These are phyloP conservation scores for Lutjanus campechanus DNA, from an alignment of 2,797 vertebrate species.

Conservation along the genomic window DNA sequence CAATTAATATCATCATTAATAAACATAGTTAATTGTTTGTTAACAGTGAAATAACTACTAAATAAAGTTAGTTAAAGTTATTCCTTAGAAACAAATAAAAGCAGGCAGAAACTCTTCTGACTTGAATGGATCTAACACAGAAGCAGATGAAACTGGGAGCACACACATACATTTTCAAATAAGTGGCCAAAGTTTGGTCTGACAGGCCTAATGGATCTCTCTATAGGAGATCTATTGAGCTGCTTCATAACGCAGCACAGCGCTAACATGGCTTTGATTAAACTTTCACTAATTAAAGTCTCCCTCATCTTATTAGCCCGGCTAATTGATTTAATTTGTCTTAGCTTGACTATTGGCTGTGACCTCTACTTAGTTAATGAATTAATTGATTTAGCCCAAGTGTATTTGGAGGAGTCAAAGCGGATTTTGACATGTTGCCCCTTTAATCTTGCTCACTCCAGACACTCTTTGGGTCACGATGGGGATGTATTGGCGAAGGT, in stretches of 20 bases:
- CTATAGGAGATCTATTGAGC: conserved; percentile 72
- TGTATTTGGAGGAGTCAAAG: conserved; percentile 79
- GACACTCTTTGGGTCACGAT: conserved; percentile 53
- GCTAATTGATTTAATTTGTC: conserved; percentile 97
- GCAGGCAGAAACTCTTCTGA: background rate
- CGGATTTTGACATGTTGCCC: conserved; percentile 82
- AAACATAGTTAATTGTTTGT: too few relatives aligned
- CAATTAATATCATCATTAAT: too few relatives aligned
- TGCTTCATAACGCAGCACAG: conserved; percentile 80
- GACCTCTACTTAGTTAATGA: conserved; percentile 89
- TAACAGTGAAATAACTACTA: too few relatives aligned
- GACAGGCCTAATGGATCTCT: conserved; percentile 61
- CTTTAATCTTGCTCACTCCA: conserved; percentile 80
- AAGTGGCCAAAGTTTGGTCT: conserved; percentile 43
- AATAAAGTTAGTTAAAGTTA: background rate
- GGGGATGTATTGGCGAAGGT: conserved; percentile 53
- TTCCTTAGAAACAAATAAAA: conserved; percentile 7
- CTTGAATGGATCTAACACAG: conserved; percentile 6
- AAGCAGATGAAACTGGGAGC: background rate
- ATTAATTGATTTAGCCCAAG: conserved; percentile 86
- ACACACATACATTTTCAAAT: background rate
- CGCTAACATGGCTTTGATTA: conserved; percentile 91
- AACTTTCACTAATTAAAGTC: conserved; percentile 97
- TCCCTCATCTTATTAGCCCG: conserved; percentile 92
- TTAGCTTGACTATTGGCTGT: conserved; percentile 81